Conservation (phyloP, 2,888 invertebrate genomes). For the Tetragonisca angustula region DNA sequence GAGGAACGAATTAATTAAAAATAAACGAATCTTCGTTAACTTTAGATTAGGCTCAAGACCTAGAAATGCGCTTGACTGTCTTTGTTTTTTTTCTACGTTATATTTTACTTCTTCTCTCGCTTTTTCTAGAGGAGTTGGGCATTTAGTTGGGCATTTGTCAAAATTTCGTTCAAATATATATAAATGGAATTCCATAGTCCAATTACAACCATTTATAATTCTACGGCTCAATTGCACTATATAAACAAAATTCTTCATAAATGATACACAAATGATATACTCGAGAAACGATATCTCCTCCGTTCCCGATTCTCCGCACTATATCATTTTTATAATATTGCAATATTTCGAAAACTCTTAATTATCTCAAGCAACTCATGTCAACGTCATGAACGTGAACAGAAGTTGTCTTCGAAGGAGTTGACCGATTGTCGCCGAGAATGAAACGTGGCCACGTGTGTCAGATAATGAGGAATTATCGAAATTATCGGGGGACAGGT, state of each 20-base stretch:
- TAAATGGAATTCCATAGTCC: background rate
- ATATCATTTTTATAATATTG: no score
- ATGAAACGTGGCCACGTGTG: constrained; percentile 8
- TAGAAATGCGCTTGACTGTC: background rate
- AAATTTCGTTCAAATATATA: background rate
- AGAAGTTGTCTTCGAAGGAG: constrained; percentile 5
- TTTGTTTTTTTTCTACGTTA: background rate
- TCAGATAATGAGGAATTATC: constrained; percentile 30
- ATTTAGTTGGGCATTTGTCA: background rate
- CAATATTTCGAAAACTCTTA: no score
- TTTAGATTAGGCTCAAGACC: background rate
- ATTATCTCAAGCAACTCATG: no score
- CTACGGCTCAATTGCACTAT: no score
- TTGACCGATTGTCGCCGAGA: constrained; percentile 18
- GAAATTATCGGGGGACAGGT: constrained; percentile 19
- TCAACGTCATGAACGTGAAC: no score
- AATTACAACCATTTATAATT: no score
- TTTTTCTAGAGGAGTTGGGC: background rate
- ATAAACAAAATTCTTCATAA: no score
- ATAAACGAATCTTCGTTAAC: background rate
- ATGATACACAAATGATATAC: no score
- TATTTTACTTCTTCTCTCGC: background rate
- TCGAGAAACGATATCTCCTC: no score
- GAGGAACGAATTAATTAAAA: background rate
- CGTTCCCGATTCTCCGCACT: no score